These are phyloP conservation scores for Peromyscus californicus DNA, from an alignment of 2,113 vertebrate genomes.

Conservation along the genomic window DNA sequence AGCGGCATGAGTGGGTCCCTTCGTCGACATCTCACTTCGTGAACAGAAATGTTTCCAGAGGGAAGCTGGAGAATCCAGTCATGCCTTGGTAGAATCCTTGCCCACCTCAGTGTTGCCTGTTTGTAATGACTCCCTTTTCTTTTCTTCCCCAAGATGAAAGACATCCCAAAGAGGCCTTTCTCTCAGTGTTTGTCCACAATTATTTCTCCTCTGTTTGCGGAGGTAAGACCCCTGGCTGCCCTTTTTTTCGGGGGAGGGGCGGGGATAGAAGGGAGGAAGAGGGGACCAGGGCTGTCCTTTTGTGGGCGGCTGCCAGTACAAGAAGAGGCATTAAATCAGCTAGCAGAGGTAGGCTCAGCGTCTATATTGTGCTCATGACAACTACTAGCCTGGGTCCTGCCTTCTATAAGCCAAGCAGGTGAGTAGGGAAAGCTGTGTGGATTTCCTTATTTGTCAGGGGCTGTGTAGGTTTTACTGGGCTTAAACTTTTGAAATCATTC, in stretches of 20 bases:
- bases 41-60: no score
- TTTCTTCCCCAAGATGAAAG: conserved; percentile 87
- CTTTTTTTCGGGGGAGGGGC: no score
- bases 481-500: not conserved
- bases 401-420: fast-evolving
- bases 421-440: not conserved
- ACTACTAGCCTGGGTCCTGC: fast-evolving
- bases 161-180: conserved; percentile 92
- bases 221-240: conserved; percentile 88
- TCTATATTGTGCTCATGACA: fast-evolving
- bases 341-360: fast-evolving
- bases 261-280: fast-evolving
- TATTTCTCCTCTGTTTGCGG: conserved; percentile 95
- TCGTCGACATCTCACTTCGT: not conserved
- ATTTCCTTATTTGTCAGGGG: not conserved
- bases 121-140: conserved; percentile 40
- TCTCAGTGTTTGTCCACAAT: conserved; percentile 96
- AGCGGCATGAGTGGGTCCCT: fast-evolving
- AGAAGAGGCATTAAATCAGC: not conserved
- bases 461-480: not conserved
- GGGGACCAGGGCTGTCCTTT: fast-evolving
- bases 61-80: not conserved
- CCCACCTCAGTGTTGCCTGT: not conserved
- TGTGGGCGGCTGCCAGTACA: fast-evolving
- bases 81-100: no score